Evolutionary conservation across 2,888 invertebrate genomes (phyloP), one percentile per base, ranked within the genome.

Genomic region (Stegana nigrithorax): DNA sequence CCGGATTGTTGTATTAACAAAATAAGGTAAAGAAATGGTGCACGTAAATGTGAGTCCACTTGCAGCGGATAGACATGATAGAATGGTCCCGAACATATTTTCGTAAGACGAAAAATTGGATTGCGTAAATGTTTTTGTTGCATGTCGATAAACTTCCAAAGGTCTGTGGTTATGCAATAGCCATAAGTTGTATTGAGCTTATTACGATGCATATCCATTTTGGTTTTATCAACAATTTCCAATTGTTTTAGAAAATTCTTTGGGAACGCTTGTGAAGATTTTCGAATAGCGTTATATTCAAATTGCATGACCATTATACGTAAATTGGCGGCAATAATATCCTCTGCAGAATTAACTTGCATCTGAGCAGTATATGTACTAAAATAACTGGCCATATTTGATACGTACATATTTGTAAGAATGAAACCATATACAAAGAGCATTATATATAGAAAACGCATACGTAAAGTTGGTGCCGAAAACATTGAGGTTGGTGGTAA

Each of bases 341-440:
- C 84, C 29, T 80, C 63, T 2, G 74, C 53, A 0, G 74, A 73
- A 27, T 75, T 65, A 1, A 84, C 47, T 62, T 84, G 83, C 0
- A 42, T 42, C 1, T 64, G 67, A 0, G 64, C 50, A 2, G 72
- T 75, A 0, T 72, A 66, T 0, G 73, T 68, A 1, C 80, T 74
- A 4, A 83, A 65, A 60, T 72, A 83, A 51, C 83, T 83, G 17
- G 83, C 65, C 69, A 83, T 71, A 36, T 79, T 77, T 0, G 80
- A 72, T 19, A 75, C 64, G 56, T 77, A 83, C 73, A 82, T 67
- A 39, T 78, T 83, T 29, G 83, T 77, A 1, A 64, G 63, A 27
- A 77, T 65, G 1, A 83, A 66, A 0, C 83, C 83, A 55, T 77
- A 60, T 7, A 81, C 29, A 21, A 73, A 77, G 7, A 82, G 66